Percentiles rank a stretch among this genome's conserved stretches.
These are phyloP conservation scores for Gobiocypris rarus DNA, from an alignment of 2,113 vertebrate species.

Conservation along the genomic window DNA sequence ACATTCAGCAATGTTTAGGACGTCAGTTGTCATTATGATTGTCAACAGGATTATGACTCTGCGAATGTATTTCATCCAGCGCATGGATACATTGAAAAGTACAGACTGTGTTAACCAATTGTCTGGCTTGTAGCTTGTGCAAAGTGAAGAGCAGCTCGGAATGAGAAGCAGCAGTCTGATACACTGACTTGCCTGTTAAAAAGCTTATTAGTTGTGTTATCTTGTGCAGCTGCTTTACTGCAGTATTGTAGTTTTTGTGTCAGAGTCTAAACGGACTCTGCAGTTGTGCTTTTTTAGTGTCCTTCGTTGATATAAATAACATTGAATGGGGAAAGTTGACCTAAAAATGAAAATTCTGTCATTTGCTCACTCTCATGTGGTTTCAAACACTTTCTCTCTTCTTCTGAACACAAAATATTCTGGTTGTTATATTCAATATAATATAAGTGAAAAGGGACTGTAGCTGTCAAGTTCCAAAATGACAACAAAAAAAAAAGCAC, in stretches of 20 bases:
- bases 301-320: slow-evolving; percentile 15
- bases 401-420: not conserved
- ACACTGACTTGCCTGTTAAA: not conserved
- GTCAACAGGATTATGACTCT: slow-evolving; percentile 68
- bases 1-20: slow-evolving; percentile 67
- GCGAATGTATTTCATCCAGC: slow-evolving; percentile 68
- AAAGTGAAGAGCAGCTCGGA: slow-evolving; percentile 24
- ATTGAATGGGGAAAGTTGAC: not conserved
- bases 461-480: not conserved
- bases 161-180: slow-evolving; percentile 18
- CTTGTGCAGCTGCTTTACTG: slow-evolving; percentile 28
- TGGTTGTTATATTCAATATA: not conserved
- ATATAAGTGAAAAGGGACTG: not conserved
- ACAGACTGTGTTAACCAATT: slow-evolving; percentile 9
- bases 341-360: not conserved
- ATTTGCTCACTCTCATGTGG: not conserved
- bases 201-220: slow-evolving; percentile 13
- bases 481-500: not conserved
- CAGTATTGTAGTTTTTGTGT: slow-evolving; percentile 34
- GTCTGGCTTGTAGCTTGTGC: slow-evolving; percentile 27
- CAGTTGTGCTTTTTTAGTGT: slow-evolving; percentile 62
- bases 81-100: slow-evolving; percentile 59
- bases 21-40: slow-evolving; percentile 67
- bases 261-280: slow-evolving; percentile 32
- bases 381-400: not conserved